Percentiles rank a stretch among this genome's conserved stretches.
Evolutionary conservation across 2,113 vertebrate species (phyloP).

Genomic region (Passer domesticus): DNA sequence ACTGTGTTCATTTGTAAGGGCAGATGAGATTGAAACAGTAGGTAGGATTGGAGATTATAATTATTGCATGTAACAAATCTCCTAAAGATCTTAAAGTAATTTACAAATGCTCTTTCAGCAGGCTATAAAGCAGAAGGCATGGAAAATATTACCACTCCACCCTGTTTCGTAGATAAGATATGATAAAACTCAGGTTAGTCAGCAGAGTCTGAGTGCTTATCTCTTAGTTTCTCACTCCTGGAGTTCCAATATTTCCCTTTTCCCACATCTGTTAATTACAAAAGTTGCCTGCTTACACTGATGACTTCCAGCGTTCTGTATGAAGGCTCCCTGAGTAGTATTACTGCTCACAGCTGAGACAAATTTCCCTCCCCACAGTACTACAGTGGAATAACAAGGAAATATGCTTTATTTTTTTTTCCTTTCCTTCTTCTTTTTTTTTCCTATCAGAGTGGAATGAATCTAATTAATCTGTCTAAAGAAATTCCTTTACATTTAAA

Average conservation of each 20-base stretch:
- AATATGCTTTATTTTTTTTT: not conserved
- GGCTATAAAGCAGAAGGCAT: not conserved
- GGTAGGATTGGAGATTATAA: not conserved
- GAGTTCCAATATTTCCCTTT: not conserved
- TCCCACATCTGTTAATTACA: not conserved
- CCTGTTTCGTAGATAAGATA: not conserved
- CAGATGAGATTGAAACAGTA: not conserved
- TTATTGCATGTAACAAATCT: not conserved
- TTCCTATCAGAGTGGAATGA: not conserved
- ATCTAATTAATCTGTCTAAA: not conserved
- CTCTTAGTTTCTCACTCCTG: not conserved
- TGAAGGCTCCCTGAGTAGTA: not conserved
- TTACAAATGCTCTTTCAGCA: not conserved
- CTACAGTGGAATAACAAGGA: not conserved
- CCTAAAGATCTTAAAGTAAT: not conserved
- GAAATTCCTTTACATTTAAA: not conserved
- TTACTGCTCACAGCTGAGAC: not conserved
- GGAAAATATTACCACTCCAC: not conserved
- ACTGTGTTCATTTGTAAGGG: not conserved
- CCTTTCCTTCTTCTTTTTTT: not conserved
- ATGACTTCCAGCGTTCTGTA: not conserved
- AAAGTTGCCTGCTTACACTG: not conserved
- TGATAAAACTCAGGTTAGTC: not conserved
- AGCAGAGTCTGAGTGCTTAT: conserved; percentile 9
- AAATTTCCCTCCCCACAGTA: not conserved